Conservation (phyloP, 2,113 vertebrate genomes). For the Lasiurus borealis region DNA sequence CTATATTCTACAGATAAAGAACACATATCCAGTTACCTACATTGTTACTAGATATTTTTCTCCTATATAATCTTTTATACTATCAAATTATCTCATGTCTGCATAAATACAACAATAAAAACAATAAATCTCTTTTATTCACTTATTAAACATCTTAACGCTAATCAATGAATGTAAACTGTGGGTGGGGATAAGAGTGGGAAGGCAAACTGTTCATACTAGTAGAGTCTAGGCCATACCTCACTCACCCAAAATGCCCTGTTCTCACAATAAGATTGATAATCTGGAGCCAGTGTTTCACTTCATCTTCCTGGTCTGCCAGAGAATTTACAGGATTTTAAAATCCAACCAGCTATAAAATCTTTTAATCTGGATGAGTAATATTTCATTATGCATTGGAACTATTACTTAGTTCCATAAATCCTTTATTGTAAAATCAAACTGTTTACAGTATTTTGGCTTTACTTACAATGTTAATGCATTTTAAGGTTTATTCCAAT, state of each 20-base stretch:
- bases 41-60: background rate
- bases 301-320: background rate
- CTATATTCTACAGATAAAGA: background rate
- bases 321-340: background rate
- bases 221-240: background rate
- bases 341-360: background rate
- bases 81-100: background rate
- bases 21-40: background rate
- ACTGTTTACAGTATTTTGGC: background rate
- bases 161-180: background rate
- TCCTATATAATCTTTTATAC: background rate
- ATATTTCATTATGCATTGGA: background rate
- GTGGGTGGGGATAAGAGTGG: background rate
- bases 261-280: background rate
- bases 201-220: background rate
- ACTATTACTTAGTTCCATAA: background rate
- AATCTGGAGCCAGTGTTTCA: background rate
- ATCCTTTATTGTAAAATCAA: background rate
- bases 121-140: background rate
- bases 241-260: background rate
- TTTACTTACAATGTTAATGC: background rate
- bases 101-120: background rate
- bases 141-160: background rate
- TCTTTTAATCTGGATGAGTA: background rate
- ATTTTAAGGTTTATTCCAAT: background rate